Evolutionary conservation across 1,140 invertebrate genomes (phyloP), one percentile per base, ranked within the genome.

Genomic region (Drosophila azteca): DNA sequence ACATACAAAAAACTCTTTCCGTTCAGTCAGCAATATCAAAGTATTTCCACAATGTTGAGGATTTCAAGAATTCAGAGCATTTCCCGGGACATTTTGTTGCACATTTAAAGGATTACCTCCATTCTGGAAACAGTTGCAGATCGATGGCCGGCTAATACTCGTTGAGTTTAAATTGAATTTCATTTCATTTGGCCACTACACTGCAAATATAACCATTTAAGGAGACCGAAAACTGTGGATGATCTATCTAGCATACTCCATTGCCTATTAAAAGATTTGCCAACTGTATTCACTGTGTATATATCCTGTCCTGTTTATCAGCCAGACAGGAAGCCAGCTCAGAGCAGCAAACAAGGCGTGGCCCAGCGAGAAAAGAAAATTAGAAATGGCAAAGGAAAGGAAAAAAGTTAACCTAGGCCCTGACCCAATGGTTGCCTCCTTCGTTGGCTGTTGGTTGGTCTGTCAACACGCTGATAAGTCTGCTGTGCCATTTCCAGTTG

Each of bases 391-490:
- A 39, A 13, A 3, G 17, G 1, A 7, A 31, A 31, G 52, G 44
- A 41, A 62, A 70, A 83, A 82, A 53, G 61, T 50, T 62, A 55
- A 35, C 7, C 31, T 20, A 57, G 46, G 35, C 54, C 49, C 51
- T 52, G 41, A 13, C 58, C 15, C 35, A 44, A 31, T 13, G 17
- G 29, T 22, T 41, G 17, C 17, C 45, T 49, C 49, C 9, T 55
- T 45, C 3, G 45, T 61, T 62, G 35, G 17, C 17, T 20, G 48
- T 52, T 45, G 57, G 39, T 31, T 48, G 43, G 70, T 48, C 70
- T 83, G 79, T 76, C 79, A 79, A 67, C 79, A 79, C 58, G 41
- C 64, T 64, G 79, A 83, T 83, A 83, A 83, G 79, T 82, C 77
- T 51, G 60, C 63, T 53, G 53, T 41, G 70, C 9, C 76, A 55